Base-by-base conservation (phyloP, 2,888 invertebrate species). In the Octodonta nipae region DNA sequence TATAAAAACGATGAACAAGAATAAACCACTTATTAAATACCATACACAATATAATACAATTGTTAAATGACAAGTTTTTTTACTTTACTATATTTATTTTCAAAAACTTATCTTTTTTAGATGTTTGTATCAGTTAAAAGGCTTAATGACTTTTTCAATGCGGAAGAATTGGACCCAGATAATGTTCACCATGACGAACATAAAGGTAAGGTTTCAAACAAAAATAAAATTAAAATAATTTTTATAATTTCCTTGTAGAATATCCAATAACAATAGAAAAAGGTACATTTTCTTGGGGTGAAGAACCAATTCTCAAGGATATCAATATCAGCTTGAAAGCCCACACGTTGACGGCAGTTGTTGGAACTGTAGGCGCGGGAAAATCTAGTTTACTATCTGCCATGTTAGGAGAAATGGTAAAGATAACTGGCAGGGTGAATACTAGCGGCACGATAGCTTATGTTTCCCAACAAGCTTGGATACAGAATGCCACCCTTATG, bases 391-490 rank as follows among this genome's bases (percentile, higher is more conserved):
- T 95, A 15, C 66, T 93, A 22, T 78, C 87, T 3, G 89, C 92
- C 0, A 65, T 88, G 36, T 70, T 92, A 4, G 75, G 91, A 48
- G 93, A 93, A 68, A 89, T 92, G 87, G 81, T 84, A 47, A 87
- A 84, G 62, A 50, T 73, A 2, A 72, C 75, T 11, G 91, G 91
- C 13, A 65, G 75, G 24, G 82, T 89, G 5, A 86, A 84, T 55
- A 82, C 84, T 1, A 52, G 66, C 2, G 70, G 71, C 24, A 55
- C 58, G 13, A 61, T 77, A 37, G 89, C 91, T 0, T 92, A 89
- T 60, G 89, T 91, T 2, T 76, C 92, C 0, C 92, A 93, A 54
- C 89, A 91, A 63, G 91, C 95, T 1, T 96, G 96, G 96, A 95
- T 96, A 35, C 95, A 95, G 63, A 96, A 96, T 64, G 84, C 86